These are phyloP conservation scores for Poecile montanus DNA, from an alignment of 2,797 vertebrate species.

Conservation along the genomic window DNA sequence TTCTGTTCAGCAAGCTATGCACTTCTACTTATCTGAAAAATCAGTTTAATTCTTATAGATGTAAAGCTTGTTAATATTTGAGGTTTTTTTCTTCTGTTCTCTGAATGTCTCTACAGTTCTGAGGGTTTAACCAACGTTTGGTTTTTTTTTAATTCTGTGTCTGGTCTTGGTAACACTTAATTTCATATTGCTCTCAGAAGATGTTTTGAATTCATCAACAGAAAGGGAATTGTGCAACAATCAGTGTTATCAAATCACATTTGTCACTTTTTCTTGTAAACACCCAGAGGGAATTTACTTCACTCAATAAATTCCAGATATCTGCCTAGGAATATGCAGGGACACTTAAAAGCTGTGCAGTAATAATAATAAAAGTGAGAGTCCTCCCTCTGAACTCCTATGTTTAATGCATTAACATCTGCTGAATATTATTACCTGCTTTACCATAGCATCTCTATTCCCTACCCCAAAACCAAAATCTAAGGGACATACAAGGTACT, in stretches of 20 bases:
- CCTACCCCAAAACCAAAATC: background rate
- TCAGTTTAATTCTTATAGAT: background rate
- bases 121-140: background rate
- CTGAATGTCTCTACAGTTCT: background rate
- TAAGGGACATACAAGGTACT: background rate
- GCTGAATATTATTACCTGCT: slow-evolving; percentile 11
- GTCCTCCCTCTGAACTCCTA: slow-evolving; percentile 12
- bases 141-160: background rate
- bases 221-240: background rate
- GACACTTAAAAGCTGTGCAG: background rate
- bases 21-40: background rate
- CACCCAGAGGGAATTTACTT: slow-evolving; percentile 32
- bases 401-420: slow-evolving; percentile 25
- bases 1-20: background rate
- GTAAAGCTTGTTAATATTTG: background rate
- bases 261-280: slow-evolving; percentile 43
- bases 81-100: background rate
- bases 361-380: slow-evolving; percentile 23
- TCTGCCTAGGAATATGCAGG: background rate
- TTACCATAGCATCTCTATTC: background rate
- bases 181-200: slow-evolving; percentile 6
- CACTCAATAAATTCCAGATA: slow-evolving; percentile 42
- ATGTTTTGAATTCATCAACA: slow-evolving; percentile 13
- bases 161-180: background rate
- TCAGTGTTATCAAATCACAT: slow-evolving; percentile 15